These are phyloP conservation scores for Drosophila cracens DNA, from an alignment of 2,888 invertebrate genomes.

Conservation along the genomic window DNA sequence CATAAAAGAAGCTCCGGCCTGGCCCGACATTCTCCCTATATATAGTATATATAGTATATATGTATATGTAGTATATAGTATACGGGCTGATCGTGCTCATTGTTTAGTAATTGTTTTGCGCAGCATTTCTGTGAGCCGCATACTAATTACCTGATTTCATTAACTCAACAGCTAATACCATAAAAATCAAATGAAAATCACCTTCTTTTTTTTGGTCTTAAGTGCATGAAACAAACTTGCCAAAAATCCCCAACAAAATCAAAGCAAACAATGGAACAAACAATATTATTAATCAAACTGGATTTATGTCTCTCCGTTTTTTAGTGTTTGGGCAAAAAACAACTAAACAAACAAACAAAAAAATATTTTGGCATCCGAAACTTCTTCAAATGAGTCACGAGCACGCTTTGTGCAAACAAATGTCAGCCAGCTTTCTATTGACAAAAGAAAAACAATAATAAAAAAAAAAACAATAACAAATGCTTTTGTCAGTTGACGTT, in stretches of 20 bases:
- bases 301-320: conserved; percentile 57
- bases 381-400: conserved; percentile 36
- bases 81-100: conserved; percentile 69
- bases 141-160: conserved; percentile 55
- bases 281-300: conserved; percentile 56
- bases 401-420: conserved; percentile 37
- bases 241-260: conserved; percentile 40
- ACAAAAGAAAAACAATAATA: conserved; percentile 18
- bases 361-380: neutral
- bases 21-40: conserved; percentile 23
- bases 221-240: conserved; percentile 38
- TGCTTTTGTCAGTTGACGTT: conserved; percentile 20
- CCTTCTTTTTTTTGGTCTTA: conserved; percentile 27
- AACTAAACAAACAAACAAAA: conserved; percentile 11
- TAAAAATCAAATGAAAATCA: conserved; percentile 61
- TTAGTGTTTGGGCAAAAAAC: conserved; percentile 6
- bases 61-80: conserved; percentile 31
- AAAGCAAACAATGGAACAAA: conserved; percentile 37
- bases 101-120: conserved; percentile 71
- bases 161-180: conserved; percentile 37
- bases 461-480: conserved; percentile 18
- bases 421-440: conserved; percentile 61
- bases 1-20: conserved; percentile 65
- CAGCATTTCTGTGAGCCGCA: conserved; percentile 66
- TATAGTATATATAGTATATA: conserved; percentile 4